Base-by-base conservation (phyloP, 2,888 invertebrate species). In the Lydus trimaculatus region DNA sequence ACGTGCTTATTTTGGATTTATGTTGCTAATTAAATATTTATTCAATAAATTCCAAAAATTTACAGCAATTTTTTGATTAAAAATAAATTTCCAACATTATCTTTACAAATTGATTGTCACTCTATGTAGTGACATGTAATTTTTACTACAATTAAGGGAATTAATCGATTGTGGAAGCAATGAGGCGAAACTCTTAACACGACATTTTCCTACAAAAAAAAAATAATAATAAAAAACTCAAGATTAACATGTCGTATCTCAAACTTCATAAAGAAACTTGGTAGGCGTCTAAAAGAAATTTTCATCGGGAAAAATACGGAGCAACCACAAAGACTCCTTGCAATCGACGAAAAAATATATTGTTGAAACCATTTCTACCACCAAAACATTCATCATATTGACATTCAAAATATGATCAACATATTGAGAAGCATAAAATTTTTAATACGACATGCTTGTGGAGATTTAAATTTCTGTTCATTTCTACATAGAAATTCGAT, bases 321-420 rank as follows among this genome's bases (percentile, higher is more conserved):
- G 28, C 28, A 28, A 4, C 28, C 28, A 2, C 28, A 4, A 28
- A 33, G 11, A 11, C 8, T 33, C 9, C 33, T 6, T 33, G 8
- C 15, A 36, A 36, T 4, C n/a, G 5, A 5, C 17, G 17, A 48
- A 48, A 48, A 48, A 48, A 9, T n/a, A n/a, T n/a, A 48, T 20
- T 20, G 39, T 5, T 20, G 23, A 23, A 31, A 36, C 39, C 36
- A 25, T 61, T 20, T 56, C 31, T 15, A 61, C 28, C 20, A n/a
- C 11, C n/a, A n/a, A n/a, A 17, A 43, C 36, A 61, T 61, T 61
- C 36, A 61, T 61, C 61, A 61, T 36, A 61, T 36, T 36, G 61
- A 33, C 61, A 31, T 36, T 1, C 1, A 25, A 20, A 33, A 61
- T 17, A 59, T 31, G 60, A 33, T 20, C 60, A 23, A 20, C 9